Conservation (phyloP, 2,888 invertebrate species). For the Brenthis hecate region DNA sequence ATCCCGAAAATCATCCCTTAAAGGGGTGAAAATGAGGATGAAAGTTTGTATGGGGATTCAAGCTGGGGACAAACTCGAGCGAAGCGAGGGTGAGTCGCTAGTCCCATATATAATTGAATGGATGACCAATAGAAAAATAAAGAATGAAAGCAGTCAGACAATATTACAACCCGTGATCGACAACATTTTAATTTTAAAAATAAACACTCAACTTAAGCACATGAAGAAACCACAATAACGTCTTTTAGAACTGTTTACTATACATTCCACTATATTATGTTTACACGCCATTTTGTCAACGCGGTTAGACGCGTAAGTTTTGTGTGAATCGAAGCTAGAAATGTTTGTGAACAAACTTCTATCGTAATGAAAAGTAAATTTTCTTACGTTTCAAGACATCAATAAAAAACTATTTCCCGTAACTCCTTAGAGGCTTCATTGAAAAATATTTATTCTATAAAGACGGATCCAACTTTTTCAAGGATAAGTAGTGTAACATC, state of each 20-base stretch:
- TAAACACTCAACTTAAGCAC: too few relatives aligned
- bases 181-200: too few relatives aligned
- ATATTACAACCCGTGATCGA: too few relatives aligned
- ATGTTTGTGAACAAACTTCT: slow-evolving; percentile 72
- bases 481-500: neutral
- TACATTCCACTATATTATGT: slow-evolving; percentile 27
- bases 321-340: slow-evolving; percentile 50
- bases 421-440: slow-evolving; percentile 53
- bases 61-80: too few relatives aligned
- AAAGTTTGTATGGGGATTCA: too few relatives aligned
- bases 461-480: slow-evolving; percentile 38
- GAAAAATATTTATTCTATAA: slow-evolving; percentile 61
- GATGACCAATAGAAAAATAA: too few relatives aligned
- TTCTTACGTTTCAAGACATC: slow-evolving; percentile 60
- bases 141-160: too few relatives aligned
- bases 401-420: slow-evolving; percentile 68
- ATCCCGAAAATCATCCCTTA: too few relatives aligned
- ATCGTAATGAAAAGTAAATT: slow-evolving; percentile 78
- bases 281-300: slow-evolving; percentile 25
- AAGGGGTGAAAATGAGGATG: too few relatives aligned
- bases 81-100: too few relatives aligned
- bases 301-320: slow-evolving; percentile 35
- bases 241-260: slow-evolving; percentile 18
- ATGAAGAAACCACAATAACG: neutral
- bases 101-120: too few relatives aligned